A percentile compares a stretch with the other conserved stretches of the same genome.
These are phyloP conservation scores for Lindbergichthys nudifrons DNA, from an alignment of 2,797 vertebrate species.

Conservation along the genomic window DNA sequence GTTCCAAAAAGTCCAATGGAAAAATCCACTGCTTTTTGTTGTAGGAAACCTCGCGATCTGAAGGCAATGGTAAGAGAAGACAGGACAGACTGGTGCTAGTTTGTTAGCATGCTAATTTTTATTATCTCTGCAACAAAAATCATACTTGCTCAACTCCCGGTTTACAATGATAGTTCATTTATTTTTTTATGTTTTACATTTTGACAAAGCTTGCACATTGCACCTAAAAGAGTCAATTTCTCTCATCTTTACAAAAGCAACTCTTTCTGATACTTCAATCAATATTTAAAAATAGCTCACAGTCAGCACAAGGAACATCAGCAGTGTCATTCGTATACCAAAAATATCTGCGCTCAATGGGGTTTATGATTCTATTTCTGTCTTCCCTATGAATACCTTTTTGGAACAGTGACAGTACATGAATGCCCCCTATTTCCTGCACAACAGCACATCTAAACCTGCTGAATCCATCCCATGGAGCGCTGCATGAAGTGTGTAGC, in stretches of 20 bases:
- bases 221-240: not conserved
- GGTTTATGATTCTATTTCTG: constrained; percentile 57
- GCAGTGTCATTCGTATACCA: constrained; percentile 30
- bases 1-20: no score
- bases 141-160: no score
- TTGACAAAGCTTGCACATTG: no score
- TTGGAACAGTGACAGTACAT: constrained; percentile 44
- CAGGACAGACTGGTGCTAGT: no score
- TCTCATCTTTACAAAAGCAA: constrained; percentile 10
- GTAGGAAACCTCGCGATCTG: no score
- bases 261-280: constrained; percentile 10
- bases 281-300: constrained; percentile 47
- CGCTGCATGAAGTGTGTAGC: constrained; percentile 26
- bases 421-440: constrained; percentile 25
- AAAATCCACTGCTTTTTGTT: no score
- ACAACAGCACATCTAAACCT: constrained; percentile 36
- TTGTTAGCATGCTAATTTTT: no score
- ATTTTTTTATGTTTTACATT: no score
- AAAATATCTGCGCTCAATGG: constrained; percentile 53
- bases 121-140: no score
- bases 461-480: constrained; percentile 23
- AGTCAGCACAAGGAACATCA: constrained; percentile 28
- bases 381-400: constrained; percentile 48
- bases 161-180: no score
- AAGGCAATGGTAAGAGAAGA: no score